phyloP scores from a whole-genome alignment of 2,113 vertebrate species.

The Dinomys branickii region DNA sequence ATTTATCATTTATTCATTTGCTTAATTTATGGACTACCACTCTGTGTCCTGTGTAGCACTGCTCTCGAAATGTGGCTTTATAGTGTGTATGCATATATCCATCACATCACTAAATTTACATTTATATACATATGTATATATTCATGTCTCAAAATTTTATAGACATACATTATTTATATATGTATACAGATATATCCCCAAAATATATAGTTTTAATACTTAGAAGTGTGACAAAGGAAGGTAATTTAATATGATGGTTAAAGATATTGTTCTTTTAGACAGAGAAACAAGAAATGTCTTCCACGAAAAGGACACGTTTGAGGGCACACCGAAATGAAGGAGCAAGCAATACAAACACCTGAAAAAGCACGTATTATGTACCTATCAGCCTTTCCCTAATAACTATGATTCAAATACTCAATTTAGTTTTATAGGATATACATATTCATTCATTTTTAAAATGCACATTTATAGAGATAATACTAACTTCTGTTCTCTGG shows the following conservation, averaged over 20 bases:
- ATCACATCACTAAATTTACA: too few species aligned
- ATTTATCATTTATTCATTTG: neutral
- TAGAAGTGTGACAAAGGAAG: neutral
- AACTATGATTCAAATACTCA: neutral
- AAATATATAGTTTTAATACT: neutral
- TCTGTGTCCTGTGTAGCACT: neutral
- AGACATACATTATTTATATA: neutral
- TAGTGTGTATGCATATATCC: too few species aligned
- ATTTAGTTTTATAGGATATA: neutral
- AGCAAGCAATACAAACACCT: neutral
- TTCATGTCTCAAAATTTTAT: neutral
- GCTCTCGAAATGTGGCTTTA: neutral
- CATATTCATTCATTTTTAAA: neutral
- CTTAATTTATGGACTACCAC: neutral
- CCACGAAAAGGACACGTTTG: neutral
- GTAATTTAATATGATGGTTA: neutral
- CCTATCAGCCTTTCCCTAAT: neutral
- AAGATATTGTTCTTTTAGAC: neutral
- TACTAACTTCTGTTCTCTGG: neutral
- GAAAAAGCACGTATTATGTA: neutral
- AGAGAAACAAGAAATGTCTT: neutral
- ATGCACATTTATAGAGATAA: neutral
- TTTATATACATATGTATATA: neutral
- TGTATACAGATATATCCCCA: neutral
- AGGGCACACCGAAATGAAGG: neutral